Conservation (phyloP, 2,113 vertebrate genomes). For the Kryptolebias marmoratus region DNA sequence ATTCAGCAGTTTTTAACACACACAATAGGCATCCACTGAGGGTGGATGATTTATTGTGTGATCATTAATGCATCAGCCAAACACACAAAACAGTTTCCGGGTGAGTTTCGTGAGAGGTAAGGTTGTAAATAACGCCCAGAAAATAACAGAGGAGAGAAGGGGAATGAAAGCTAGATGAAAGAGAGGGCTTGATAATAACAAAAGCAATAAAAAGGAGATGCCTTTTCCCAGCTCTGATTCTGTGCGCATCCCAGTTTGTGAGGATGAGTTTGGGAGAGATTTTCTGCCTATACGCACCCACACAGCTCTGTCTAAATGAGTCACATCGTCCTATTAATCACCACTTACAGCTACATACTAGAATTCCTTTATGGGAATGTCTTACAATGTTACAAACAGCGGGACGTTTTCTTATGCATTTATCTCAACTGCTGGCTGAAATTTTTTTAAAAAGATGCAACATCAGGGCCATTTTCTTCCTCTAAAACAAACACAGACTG, state of each 20-base stretch:
- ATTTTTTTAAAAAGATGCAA: not conserved
- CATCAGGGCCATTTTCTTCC: not conserved
- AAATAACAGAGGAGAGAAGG: conserved; percentile 24
- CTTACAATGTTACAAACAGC: no score
- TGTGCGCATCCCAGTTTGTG: conserved; percentile 19
- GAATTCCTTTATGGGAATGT: not conserved
- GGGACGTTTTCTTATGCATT: no score
- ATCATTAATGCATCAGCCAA: conserved; percentile 51
- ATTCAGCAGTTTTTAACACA: not conserved
- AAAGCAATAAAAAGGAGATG: conserved; percentile 67
- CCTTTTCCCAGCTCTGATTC: conserved; percentile 61
- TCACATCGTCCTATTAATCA: conserved; percentile 72
- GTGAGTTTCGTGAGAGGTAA: conserved; percentile 18
- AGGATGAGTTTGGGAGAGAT: not conserved
- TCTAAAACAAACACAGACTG: not conserved
- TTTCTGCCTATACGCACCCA: conserved; percentile 32
- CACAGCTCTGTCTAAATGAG: conserved; percentile 64
- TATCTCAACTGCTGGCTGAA: no score
- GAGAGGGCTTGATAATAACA: conserved; percentile 58
- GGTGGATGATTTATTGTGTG: conserved; percentile 26
- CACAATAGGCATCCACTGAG: conserved; percentile 15
- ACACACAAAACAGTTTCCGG: conserved; percentile 38
- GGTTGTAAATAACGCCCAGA: conserved; percentile 51
- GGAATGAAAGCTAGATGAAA: conserved; percentile 26
- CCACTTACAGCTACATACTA: conserved; percentile 49